Conservation (phyloP, 2,113 vertebrate genomes). For the Dromaius novaehollandiae region DNA sequence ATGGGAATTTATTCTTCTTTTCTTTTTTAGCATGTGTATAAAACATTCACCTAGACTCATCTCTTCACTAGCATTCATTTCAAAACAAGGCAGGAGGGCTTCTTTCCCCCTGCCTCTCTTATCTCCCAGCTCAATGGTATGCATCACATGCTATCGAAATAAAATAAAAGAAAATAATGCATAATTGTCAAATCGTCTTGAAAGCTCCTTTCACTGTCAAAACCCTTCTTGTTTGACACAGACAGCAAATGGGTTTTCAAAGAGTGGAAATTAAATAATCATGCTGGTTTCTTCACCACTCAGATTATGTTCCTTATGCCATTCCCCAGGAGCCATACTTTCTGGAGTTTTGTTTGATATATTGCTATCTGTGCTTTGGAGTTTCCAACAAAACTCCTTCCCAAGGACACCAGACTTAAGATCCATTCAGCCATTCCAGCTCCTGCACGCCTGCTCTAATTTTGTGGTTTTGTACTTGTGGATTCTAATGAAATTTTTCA, state of each 20-base stretch:
- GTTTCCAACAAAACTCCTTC: neutral
- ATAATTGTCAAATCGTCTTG: neutral
- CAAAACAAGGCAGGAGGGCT: neutral
- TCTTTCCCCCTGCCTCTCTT: neutral
- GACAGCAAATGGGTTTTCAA: neutral
- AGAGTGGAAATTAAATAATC: neutral
- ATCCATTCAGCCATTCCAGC: neutral
- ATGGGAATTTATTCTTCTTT: neutral
- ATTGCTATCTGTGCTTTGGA: neutral
- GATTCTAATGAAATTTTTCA: neutral
- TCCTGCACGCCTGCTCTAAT: constrained; percentile 17
- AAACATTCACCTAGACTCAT: neutral
- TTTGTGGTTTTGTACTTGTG: constrained; percentile 37
- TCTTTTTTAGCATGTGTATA: neutral
- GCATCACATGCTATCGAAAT: neutral
- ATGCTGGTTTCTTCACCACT: neutral
- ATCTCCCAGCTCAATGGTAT: neutral
- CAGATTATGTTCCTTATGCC: neutral
- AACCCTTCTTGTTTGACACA: neutral
- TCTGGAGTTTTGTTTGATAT: neutral
- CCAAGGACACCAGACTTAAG: neutral
- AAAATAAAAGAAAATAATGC: neutral
- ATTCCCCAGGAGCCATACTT: neutral
- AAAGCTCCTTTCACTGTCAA: neutral
- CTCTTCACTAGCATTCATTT: neutral